These are phyloP conservation scores for Cactoblastis cactorum DNA, from an alignment of 2,888 invertebrate genomes.

Conservation along the genomic window DNA sequence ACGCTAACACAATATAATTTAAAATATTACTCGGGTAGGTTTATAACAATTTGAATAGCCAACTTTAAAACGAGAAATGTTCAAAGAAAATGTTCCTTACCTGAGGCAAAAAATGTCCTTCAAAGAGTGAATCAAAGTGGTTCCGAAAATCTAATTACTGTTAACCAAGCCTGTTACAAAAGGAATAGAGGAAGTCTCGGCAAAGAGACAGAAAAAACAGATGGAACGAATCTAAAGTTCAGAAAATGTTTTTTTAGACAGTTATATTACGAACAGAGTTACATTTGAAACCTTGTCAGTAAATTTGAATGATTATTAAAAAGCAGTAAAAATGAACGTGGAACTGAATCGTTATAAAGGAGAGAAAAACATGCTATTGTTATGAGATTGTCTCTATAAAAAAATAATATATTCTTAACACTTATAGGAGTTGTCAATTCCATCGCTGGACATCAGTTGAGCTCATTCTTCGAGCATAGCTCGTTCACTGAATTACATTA, in stretches of 20 bases:
- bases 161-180: conserved; percentile 26
- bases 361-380: too few relatives aligned
- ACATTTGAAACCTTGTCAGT: not conserved
- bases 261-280: not conserved
- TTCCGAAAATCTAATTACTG: conserved; percentile 44
- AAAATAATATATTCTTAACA: too few relatives aligned
- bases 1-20: not conserved
- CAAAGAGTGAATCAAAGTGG: conserved; percentile 38
- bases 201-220: not conserved
- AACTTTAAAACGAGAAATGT: conserved; percentile 10
- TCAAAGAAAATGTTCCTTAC: conserved; percentile 30
- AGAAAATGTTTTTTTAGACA: not conserved
- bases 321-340: too few relatives aligned
- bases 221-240: not conserved
- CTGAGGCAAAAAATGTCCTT: conserved; percentile 30
- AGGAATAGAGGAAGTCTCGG: conserved; percentile 1
- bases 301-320: too few relatives aligned
- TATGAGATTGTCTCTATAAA: too few relatives aligned
- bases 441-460: too few relatives aligned
- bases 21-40: not conserved
- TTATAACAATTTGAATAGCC: not conserved
- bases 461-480: too few relatives aligned
- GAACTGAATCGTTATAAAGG: too few relatives aligned
- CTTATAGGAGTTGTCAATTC: too few relatives aligned
- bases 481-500: too few relatives aligned